Conservation (phyloP, 2,888 invertebrate species). For the Coleophora deauratella region DNA sequence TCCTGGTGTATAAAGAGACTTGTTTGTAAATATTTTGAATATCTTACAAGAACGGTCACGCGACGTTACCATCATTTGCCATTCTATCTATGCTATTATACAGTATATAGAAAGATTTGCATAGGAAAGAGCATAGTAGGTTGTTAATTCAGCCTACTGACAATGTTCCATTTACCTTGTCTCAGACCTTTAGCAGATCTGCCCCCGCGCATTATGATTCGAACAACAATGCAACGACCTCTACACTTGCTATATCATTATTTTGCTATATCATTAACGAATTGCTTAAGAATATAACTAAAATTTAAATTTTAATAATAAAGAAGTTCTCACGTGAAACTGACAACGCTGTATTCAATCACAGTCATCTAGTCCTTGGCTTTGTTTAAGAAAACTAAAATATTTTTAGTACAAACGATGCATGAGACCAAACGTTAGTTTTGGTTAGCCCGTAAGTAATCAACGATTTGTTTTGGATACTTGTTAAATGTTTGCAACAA, state of each 20-base stretch:
- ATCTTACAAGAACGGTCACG: too few species aligned
- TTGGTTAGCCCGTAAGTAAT: too few species aligned
- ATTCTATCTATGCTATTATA: too few species aligned
- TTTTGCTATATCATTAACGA: slow-evolving; percentile 43
- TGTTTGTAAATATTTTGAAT: too few species aligned
- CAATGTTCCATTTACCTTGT: slow-evolving; percentile 58
- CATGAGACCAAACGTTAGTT: slow-evolving; percentile 13
- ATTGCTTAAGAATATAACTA: slow-evolving; percentile 40
- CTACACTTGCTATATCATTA: slow-evolving; percentile 44
- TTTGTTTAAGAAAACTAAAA: slow-evolving; percentile 18
- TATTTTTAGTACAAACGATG: slow-evolving; percentile 4
- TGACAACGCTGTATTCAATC: slow-evolving; percentile 31
- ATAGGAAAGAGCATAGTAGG: too few species aligned
- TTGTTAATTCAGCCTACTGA: slow-evolving; percentile 11
- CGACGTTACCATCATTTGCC: too few species aligned
- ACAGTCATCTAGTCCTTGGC: slow-evolving; percentile 35
- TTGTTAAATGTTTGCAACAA: too few species aligned
- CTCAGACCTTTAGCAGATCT: slow-evolving; percentile 42
- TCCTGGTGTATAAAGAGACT: too few species aligned
- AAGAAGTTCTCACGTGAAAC: slow-evolving; percentile 53
- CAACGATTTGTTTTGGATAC: too few species aligned
- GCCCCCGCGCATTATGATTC: slow-evolving; percentile 32
- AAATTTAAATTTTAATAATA: slow-evolving; percentile 45
- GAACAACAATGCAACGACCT: slow-evolving; percentile 53
- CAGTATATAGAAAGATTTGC: slow-evolving; percentile 2